phyloP scores from a whole-genome alignment of 2,888 invertebrate species.

The Phorcus lineatus region DNA sequence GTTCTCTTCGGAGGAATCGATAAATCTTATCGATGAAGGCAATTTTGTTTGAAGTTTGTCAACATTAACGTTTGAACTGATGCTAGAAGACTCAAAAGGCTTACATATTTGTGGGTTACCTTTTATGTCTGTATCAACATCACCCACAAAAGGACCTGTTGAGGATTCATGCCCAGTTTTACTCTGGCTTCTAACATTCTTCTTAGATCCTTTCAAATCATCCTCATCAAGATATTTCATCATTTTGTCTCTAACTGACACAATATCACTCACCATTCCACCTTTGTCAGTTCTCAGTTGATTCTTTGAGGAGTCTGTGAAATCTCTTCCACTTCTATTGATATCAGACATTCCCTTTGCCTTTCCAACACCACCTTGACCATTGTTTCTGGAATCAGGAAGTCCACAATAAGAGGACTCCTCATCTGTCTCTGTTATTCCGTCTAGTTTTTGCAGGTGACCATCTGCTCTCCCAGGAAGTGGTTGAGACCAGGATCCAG shows the following conservation, averaged over 20 bases:
- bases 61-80: not conserved
- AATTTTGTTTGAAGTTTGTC: not conserved
- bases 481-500: not conserved
- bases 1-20: not conserved
- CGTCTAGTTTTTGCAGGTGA: not conserved
- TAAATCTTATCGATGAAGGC: not conserved
- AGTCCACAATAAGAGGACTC: not conserved
- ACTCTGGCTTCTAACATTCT: not conserved
- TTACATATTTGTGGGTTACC: not conserved
- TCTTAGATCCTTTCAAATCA: not conserved
- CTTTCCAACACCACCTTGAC: not conserved
- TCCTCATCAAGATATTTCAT: conserved; percentile 21
- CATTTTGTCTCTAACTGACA: conserved; percentile 21
- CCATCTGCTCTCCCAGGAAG: not conserved
- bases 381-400: not conserved
- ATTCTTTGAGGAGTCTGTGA: too few relatives aligned
- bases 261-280: conserved; percentile 17
- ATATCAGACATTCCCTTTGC: too few relatives aligned
- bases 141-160: not conserved
- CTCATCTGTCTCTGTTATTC: not conserved
- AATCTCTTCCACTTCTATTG: too few relatives aligned
- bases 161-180: not conserved
- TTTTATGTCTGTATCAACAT: not conserved
- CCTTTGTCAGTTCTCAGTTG: not conserved
- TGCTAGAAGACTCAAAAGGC: not conserved